Conservation (phyloP, 1,140 invertebrate genomes). For the Drosophila parvula region DNA sequence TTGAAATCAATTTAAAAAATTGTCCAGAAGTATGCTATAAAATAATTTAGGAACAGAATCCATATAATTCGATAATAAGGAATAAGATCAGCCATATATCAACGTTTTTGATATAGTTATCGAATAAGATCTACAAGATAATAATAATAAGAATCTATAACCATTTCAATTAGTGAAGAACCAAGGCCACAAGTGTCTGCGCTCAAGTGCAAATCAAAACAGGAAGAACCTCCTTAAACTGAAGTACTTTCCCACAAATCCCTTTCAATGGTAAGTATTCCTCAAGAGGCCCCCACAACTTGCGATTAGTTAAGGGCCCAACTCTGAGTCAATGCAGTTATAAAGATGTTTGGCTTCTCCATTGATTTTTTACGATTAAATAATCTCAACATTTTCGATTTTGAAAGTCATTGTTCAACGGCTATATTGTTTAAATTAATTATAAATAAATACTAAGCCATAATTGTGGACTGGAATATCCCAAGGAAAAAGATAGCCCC, state of each 20-base stretch:
- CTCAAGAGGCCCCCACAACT: background rate
- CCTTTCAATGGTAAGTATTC: background rate
- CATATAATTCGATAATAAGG: too few species aligned
- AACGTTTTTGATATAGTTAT: too few species aligned
- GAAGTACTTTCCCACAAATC: background rate
- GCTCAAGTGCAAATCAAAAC: background rate
- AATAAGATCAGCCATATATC: too few species aligned
- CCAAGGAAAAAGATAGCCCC: background rate
- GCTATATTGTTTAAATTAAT: constrained; percentile 3
- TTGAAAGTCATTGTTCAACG: background rate
- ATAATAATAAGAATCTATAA: too few species aligned
- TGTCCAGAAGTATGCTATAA: too few species aligned
- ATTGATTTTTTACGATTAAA: background rate
- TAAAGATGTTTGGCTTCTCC: background rate
- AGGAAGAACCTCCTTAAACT: background rate
- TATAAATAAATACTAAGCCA: too few species aligned
- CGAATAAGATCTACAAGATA: too few species aligned
- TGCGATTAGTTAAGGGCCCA: background rate
- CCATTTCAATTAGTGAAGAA: background rate
- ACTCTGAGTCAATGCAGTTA: background rate
- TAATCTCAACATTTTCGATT: background rate
- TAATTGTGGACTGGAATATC: too few species aligned
- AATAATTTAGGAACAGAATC: too few species aligned
- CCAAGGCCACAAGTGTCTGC: background rate
- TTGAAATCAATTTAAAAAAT: too few species aligned